Base-by-base conservation (phyloP, 2,888 invertebrate genomes). In the Sinhomidia bicolor region DNA sequence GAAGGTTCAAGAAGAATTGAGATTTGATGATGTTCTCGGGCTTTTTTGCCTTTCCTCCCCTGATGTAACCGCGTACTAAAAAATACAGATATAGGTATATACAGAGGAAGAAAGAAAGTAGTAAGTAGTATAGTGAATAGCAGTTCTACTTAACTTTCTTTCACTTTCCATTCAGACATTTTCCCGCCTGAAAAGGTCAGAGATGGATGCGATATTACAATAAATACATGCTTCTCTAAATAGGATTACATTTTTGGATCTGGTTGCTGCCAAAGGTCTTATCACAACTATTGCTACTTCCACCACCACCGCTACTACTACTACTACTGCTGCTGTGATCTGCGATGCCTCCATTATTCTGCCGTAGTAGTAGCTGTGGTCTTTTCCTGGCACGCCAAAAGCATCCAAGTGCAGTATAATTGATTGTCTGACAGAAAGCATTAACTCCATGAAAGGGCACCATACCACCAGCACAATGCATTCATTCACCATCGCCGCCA, bases 381-480 rank as follows among this genome's bases (percentile, higher is more conserved):
- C 44, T 80, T 60, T 80, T 80, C 20, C 82, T 71, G 57, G 47
- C 76, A 62, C 14, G 62, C 74, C 81, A 68, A 74, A 82, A 78
- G 84, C 51, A 84, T 85, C 78, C 87, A 83, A 90, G 85, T 90
- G 88, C 88, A 88, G 32, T 88, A 89, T 91, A 91, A 91, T 91
- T 91, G 91, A 91, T 91, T 90, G 90, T 91, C 90, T 90, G 87
- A 90, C 88, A 87, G 85, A 74, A 79, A 65, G 81, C 91, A 90
- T 90, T 91, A 80, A 65, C 81, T 80, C 20, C n/a, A 17, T 60
- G 57, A 26, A 57, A 80, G 62, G 80, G 80, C 32, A 80, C 23
- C 60, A 32, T n/a, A n/a, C n/a, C n/a, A n/a, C n/a, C n/a, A n/a
- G 57, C 32, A 78, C 54, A 78, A 78, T 78, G 57, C 78, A 78